Evolutionary conservation across 2,113 vertebrate species (phyloP).

Genomic region (Bujurquina vittata): DNA sequence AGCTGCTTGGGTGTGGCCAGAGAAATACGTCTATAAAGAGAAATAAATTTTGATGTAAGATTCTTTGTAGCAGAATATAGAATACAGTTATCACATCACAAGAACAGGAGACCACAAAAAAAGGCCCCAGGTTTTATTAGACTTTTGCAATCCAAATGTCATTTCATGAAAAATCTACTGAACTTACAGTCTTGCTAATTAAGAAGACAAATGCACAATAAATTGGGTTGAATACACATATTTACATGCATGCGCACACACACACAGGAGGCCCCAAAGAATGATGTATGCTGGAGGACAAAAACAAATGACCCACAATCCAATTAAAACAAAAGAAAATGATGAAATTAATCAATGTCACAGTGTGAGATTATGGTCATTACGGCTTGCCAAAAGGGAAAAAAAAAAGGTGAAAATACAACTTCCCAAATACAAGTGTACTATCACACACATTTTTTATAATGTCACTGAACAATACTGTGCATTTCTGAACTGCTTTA

Average conservation of each 20-base stretch:
- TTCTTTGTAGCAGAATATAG: neutral
- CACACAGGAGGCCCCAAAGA: slow-evolving; percentile 24
- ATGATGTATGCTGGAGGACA: slow-evolving; percentile 67
- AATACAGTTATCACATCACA: neutral
- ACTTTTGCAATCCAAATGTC: slow-evolving; percentile 32
- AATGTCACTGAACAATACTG: neutral
- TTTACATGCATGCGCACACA: neutral
- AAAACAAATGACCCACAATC: slow-evolving; percentile 82
- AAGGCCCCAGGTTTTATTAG: slow-evolving; percentile 11
- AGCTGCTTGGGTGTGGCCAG: slow-evolving; percentile 94
- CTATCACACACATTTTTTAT: neutral
- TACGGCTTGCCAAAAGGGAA: slow-evolving; percentile 53
- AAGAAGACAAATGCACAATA: slow-evolving; percentile 68
- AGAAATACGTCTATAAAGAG: slow-evolving; percentile 88
- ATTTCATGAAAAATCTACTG: slow-evolving; percentile 45
- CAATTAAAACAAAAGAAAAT: slow-evolving; percentile 86
- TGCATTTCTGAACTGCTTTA: slow-evolving; percentile 5
- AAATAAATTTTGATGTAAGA: neutral
- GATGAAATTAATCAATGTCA: slow-evolving; percentile 86
- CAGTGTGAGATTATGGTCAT: slow-evolving; percentile 79
- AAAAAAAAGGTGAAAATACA: slow-evolving; percentile 65
- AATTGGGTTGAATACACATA: slow-evolving; percentile 34
- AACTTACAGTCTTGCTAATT: slow-evolving; percentile 61
- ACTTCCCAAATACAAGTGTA: slow-evolving; percentile 40
- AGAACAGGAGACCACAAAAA: slow-evolving; percentile 2